Evolutionary conservation across 2,113 vertebrate species (phyloP).

Genomic region (Gracilinanus agilis): DNA sequence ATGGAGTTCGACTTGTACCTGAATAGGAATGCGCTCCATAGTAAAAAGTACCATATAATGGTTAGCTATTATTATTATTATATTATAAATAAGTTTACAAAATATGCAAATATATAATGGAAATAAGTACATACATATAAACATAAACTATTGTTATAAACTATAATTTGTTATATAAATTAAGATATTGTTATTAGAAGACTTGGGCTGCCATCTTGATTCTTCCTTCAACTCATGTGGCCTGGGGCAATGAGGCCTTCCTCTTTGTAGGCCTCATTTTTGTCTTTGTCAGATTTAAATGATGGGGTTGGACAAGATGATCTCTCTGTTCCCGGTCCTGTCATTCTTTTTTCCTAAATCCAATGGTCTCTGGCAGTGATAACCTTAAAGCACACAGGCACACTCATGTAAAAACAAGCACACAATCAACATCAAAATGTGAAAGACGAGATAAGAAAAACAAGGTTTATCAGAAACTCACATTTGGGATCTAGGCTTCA

Average conservation of each 20-base stretch:
- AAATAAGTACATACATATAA: neutral
- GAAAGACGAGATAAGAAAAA: neutral
- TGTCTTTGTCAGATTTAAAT: neutral
- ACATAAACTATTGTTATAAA: neutral
- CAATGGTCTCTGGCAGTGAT: no score
- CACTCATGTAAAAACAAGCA: no score
- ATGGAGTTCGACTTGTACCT: neutral
- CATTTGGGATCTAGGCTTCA: neutral
- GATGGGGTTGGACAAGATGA: neutral
- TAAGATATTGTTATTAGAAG: neutral
- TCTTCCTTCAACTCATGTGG: neutral
- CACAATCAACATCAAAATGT: neutral
- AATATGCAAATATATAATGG: neutral
- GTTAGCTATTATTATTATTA: neutral
- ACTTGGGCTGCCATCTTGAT: neutral
- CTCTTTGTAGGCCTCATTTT: neutral
- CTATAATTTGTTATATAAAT: neutral
- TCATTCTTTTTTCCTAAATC: neutral
- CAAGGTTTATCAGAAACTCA: neutral
- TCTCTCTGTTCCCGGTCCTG: neutral
- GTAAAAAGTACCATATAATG: neutral
- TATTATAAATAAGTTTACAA: neutral
- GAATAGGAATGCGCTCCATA: neutral
- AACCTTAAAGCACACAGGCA: neutral
- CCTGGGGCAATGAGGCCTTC: neutral